Evolutionary conservation across 2,113 vertebrate species (phyloP).

Genomic region (Corythornis cristatus): DNA sequence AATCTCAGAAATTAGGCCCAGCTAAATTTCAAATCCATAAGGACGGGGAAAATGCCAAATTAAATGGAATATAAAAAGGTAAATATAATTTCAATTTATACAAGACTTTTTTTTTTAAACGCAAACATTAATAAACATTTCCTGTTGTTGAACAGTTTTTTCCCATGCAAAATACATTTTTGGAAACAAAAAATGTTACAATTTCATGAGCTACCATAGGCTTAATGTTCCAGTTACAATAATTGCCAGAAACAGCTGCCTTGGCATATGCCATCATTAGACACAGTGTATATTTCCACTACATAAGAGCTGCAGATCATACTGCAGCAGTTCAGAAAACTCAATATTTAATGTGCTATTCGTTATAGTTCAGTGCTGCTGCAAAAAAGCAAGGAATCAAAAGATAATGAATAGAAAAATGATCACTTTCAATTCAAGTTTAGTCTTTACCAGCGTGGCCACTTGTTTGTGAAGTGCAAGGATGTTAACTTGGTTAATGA

Average conservation of each 20-base stretch:
- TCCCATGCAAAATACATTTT: not conserved
- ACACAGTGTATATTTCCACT: not conserved
- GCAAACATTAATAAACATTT: not conserved
- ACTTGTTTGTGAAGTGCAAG: not conserved
- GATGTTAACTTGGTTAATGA: not conserved
- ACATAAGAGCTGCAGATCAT: not conserved
- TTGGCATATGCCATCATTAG: not conserved
- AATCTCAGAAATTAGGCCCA: not conserved
- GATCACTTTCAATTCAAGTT: not conserved
- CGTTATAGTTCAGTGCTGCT: not conserved
- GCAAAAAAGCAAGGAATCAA: not conserved
- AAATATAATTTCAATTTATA: not conserved
- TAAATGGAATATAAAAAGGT: not conserved
- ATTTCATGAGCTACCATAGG: not conserved
- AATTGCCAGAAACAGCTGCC: slow-evolving; percentile 3
- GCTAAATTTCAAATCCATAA: not conserved
- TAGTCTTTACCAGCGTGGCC: not conserved
- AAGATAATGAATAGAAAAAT: not conserved
- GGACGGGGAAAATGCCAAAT: not conserved
- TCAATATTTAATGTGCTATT: not conserved
- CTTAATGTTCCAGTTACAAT: not conserved
- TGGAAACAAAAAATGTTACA: not conserved
- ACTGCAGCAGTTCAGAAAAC: not conserved
- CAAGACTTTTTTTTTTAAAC: not conserved
- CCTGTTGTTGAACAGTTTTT: not conserved